Conservation (phyloP, 1,140 invertebrate genomes). For the Formica selysi region DNA sequence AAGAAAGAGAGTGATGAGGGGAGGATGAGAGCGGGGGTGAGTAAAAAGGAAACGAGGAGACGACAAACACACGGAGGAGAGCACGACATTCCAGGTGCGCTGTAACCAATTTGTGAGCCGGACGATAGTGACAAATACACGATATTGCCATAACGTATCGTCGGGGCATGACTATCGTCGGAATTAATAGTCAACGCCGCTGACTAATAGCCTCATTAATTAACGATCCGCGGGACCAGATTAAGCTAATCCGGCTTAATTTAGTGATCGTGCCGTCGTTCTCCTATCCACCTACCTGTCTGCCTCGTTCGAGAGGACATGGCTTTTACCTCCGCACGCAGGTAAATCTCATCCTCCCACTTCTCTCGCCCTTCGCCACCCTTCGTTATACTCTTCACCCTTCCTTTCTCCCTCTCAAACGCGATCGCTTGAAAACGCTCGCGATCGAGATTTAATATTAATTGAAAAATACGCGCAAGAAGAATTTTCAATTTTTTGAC, state of each 20-base stretch:
- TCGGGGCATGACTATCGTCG: slow-evolving; percentile 78
- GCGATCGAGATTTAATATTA: slow-evolving; percentile 32
- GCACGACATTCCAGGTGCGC: slow-evolving; percentile 80
- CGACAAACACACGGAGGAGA: slow-evolving; percentile 58
- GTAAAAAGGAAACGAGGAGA: neutral
- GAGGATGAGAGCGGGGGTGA: slow-evolving; percentile 1
- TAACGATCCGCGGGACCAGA: slow-evolving; percentile 81
- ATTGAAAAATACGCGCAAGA: slow-evolving; percentile 41
- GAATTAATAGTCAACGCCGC: slow-evolving; percentile 82
- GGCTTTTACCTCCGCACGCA: slow-evolving; percentile 61
- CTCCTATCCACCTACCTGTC: slow-evolving; percentile 74
- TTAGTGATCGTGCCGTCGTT: slow-evolving; percentile 78
- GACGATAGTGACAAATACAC: slow-evolving; percentile 83
- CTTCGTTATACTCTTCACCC: neutral
- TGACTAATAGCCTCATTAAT: slow-evolving; percentile 83
- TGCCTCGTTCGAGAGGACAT: slow-evolving; percentile 6
- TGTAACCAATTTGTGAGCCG: slow-evolving; percentile 83
- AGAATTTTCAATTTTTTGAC: slow-evolving; percentile 33
- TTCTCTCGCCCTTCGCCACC: neutral
- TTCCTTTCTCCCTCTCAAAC: neutral
- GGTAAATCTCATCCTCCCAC: slow-evolving; percentile 55
- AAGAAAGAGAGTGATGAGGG: neutral
- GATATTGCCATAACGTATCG: slow-evolving; percentile 83
- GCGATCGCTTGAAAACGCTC: neutral
- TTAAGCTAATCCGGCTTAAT: slow-evolving; percentile 82